Percentiles rank a stretch among this genome's conserved stretches.
phyloP scores from a whole-genome alignment of 2,113 vertebrate species.

The Butorides virescens region DNA sequence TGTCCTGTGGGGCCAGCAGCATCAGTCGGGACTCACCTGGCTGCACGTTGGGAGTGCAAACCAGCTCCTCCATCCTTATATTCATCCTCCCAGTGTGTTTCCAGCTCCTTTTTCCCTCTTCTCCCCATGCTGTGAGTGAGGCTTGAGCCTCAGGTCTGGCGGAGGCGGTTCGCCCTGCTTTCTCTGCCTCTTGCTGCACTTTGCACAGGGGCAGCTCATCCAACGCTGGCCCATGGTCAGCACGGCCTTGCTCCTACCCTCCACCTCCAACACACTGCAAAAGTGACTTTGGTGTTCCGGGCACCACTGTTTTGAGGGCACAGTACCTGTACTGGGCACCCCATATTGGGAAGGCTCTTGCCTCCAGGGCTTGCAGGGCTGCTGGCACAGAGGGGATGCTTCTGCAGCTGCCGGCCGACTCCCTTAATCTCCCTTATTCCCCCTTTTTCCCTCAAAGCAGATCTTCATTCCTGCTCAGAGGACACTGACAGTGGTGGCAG shows the following conservation, averaged over 20 bases:
- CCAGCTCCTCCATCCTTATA: not conserved
- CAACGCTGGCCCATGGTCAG: accelerated
- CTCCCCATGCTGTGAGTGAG: not conserved
- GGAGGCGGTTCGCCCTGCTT: not conserved
- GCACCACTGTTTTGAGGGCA: not conserved
- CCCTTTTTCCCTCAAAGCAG: not conserved
- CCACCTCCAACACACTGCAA: not conserved
- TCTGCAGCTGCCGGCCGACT: not conserved
- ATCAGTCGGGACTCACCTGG: not conserved
- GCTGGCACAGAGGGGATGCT: not conserved
- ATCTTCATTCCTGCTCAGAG: not conserved
- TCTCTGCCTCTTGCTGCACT: not conserved
- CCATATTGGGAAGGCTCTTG: not conserved
- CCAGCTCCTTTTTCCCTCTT: not conserved
- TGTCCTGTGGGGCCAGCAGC: not conserved
- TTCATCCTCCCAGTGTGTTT: not conserved
- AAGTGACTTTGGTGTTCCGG: not conserved
- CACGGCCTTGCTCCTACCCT: not conserved
- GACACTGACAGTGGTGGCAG: not conserved
- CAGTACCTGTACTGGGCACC: not conserved
- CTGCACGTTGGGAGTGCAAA: not conserved
- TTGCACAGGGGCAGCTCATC: not conserved
- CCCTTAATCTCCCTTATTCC: not conserved
- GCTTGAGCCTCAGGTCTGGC: not conserved
- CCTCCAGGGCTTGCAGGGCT: not conserved